These are phyloP conservation scores for Sitodiplosis mosellana DNA, from an alignment of 1,140 invertebrate genomes.

Conservation along the genomic window DNA sequence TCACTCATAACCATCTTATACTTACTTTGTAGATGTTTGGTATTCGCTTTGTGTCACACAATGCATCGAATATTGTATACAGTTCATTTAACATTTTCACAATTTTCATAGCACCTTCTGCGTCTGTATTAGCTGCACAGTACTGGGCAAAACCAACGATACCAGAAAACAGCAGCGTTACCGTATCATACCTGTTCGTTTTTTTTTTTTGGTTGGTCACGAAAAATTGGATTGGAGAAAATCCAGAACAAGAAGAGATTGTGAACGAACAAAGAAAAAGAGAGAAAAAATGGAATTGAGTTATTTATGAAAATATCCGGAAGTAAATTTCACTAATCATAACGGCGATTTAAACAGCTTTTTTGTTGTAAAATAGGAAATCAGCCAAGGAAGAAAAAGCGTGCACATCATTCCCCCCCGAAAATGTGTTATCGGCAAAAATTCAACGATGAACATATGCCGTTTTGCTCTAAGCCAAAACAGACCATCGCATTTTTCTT, in stretches of 20 bases:
- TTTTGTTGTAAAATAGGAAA: too few species aligned
- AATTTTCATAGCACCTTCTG: constrained; percentile 79
- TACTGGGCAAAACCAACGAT: constrained; percentile 84
- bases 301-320: too few species aligned
- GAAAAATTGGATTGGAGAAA: not conserved
- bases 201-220: not conserved
- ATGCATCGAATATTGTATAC: constrained; percentile 77
- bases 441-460: too few species aligned
- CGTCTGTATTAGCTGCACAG: constrained; percentile 69
- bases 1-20: too few species aligned
- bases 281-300: too few species aligned
- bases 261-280: not conserved
- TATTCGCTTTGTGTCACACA: constrained; percentile 80
- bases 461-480: too few species aligned
- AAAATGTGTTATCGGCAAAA: too few species aligned
- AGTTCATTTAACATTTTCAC: constrained; percentile 79
- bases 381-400: too few species aligned
- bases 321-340: too few species aligned
- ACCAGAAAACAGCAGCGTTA: constrained; percentile 84
- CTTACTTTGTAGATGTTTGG: constrained; percentile 87
- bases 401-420: too few species aligned
- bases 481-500: too few species aligned
- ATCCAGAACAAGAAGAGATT: not conserved
- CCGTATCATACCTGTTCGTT: constrained; percentile 53
- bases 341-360: too few species aligned